Percentiles rank a stretch among this genome's conserved stretches.
phyloP scores from a whole-genome alignment of 2,888 invertebrate species.

The Eupithecia vulgata region DNA sequence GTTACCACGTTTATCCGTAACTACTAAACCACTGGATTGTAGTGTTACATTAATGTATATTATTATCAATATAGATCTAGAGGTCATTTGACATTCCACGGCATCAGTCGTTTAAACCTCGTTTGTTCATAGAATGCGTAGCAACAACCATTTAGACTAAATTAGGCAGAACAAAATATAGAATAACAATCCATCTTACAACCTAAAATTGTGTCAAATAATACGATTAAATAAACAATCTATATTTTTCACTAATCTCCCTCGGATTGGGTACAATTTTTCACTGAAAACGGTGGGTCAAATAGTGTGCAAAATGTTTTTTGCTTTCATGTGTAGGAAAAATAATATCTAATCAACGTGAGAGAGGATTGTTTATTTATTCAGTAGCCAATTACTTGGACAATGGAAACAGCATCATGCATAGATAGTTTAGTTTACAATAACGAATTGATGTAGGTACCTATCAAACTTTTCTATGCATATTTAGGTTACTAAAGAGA shows the following conservation, averaged over 20 bases:
- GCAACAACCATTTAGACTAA: slow-evolving; percentile 6
- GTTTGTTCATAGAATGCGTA: background rate
- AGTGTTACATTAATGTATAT: background rate
- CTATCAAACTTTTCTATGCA: no score
- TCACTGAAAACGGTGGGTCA: no score
- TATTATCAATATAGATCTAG: background rate
- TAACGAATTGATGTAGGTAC: no score
- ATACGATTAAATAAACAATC: background rate
- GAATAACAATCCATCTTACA: background rate
- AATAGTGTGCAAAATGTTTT: background rate
- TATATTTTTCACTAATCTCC: no score
- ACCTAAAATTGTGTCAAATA: background rate
- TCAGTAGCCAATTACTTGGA: no score
- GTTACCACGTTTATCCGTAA: no score
- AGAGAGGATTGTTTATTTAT: no score
- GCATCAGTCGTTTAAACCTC: background rate
- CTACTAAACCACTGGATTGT: no score
- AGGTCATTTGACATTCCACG: background rate
- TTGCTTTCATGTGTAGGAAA: background rate
- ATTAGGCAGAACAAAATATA: background rate
- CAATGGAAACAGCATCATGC: no score
- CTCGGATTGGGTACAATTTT: background rate
- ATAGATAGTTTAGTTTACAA: no score
- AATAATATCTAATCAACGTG: background rate
- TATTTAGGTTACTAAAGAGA: no score